Evolutionary conservation across 2,113 vertebrate genomes (phyloP).

Genomic region (Girardinichthys multiradiatus): DNA sequence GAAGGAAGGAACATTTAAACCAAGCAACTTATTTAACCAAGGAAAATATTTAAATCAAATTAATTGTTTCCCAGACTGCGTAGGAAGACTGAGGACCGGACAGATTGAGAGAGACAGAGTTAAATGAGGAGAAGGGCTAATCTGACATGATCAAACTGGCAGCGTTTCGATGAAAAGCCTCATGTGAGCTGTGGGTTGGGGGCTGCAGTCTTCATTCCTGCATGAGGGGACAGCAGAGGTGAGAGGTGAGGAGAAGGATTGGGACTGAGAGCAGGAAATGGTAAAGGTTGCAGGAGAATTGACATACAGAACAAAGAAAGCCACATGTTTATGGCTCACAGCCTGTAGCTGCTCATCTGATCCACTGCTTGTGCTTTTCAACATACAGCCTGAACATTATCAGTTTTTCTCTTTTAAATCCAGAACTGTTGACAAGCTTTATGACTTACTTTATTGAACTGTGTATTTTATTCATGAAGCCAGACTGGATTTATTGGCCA

Average conservation of each 20-base stretch:
- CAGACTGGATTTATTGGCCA: background rate
- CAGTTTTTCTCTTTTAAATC: slow-evolving; percentile 8
- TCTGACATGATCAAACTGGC: slow-evolving; percentile 47
- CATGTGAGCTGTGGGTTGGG: slow-evolving; percentile 4
- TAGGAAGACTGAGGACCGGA: background rate
- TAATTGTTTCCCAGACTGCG: background rate
- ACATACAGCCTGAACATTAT: background rate
- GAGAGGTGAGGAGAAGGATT: slow-evolving; percentile 15
- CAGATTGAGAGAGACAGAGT: slow-evolving; percentile 7
- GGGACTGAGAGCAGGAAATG: background rate
- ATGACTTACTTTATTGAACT: background rate
- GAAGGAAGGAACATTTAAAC: too few relatives aligned
- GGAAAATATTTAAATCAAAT: background rate
- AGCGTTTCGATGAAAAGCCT: slow-evolving; percentile 20
- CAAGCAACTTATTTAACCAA: background rate
- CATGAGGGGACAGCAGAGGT: background rate
- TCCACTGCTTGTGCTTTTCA: background rate
- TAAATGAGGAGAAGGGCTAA: slow-evolving; percentile 29
- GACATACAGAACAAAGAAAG: background rate
- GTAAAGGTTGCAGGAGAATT: slow-evolving; percentile 5
- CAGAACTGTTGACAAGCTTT: background rate
- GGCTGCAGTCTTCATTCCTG: background rate
- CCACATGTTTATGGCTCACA: background rate
- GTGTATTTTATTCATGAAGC: slow-evolving; percentile 7
- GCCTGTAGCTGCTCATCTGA: slow-evolving; percentile 5